Percentiles rank a stretch among this genome's conserved stretches.
Conservation (phyloP, 2,888 invertebrate species). For the Ormyrus labotus region DNA sequence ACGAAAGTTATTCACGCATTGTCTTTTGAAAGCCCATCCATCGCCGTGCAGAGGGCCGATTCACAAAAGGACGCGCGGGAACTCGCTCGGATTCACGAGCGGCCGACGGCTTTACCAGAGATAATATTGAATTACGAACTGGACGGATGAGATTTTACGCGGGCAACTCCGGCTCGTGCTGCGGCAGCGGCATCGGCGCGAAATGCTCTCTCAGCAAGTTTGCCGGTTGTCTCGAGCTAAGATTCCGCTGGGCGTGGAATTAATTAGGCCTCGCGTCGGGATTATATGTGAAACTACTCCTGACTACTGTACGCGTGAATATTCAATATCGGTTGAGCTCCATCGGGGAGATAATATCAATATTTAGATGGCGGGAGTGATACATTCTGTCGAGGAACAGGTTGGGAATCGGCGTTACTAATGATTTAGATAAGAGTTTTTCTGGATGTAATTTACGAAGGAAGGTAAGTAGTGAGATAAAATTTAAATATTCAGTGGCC, state of each 20-base stretch:
- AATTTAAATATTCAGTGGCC: too few species aligned
- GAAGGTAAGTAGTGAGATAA: neutral
- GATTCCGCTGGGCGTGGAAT: constrained; percentile 33
- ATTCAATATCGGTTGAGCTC: neutral
- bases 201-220: constrained; percentile 40
- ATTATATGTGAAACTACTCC: constrained; percentile 22
- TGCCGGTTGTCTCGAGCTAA: constrained; percentile 8
- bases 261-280: constrained; percentile 30
- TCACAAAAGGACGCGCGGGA: neutral
- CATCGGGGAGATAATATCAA: constrained; percentile 28
- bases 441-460: too few species aligned
- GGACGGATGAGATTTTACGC: constrained; percentile 35
- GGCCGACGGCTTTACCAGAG: constrained; percentile 7
- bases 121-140: constrained; percentile 50
- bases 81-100: neutral
- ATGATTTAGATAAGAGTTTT: too few species aligned
- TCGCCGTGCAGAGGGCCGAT: too few species aligned
- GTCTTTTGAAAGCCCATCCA: too few species aligned
- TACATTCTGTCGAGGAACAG: neutral
- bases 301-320: constrained; percentile 4
- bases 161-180: neutral
- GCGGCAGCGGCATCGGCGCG: neutral
- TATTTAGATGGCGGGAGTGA: constrained; percentile 29
- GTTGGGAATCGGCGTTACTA: too few species aligned
- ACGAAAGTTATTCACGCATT: too few species aligned